Evolutionary conservation across 1,140 invertebrate genomes (phyloP).

Genomic region (Nasonia vitripennis): DNA sequence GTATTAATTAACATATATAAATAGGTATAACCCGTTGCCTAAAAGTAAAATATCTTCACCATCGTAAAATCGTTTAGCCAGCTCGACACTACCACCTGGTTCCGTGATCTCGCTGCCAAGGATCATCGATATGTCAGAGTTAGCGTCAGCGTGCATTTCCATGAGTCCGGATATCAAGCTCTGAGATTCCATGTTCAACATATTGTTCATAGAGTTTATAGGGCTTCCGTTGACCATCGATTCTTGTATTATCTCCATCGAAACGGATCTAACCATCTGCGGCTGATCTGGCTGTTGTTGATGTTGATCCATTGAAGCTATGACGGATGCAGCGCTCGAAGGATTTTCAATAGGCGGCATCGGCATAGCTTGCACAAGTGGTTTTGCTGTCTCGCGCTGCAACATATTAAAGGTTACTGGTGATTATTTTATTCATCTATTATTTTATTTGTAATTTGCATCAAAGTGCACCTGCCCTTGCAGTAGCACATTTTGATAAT

Average conservation of each 20-base stretch:
- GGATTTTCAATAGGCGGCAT: not conserved
- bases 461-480: not conserved
- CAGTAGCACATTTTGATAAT: conserved; percentile 2
- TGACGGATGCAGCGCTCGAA: not conserved
- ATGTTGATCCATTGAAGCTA: not conserved
- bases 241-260: not conserved
- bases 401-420: not conserved
- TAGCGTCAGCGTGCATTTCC: not conserved
- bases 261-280: not conserved
- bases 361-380: not conserved
- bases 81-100: conserved; percentile 41
- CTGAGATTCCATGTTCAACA: not conserved
- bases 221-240: not conserved
- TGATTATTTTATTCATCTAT: not conserved
- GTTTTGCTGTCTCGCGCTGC: not conserved
- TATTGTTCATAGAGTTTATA: not conserved
- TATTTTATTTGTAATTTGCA: too few relatives aligned
- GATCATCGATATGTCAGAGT: conserved; percentile 38
- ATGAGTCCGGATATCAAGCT: not conserved
- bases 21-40: too few relatives aligned
- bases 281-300: not conserved
- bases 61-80: conserved; percentile 37
- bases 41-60: not conserved
- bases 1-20: too few relatives aligned
- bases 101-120: conserved; percentile 48